Evolutionary conservation across 2,113 vertebrate genomes (phyloP).

Genomic region (Nycticryphes semicollaris): DNA sequence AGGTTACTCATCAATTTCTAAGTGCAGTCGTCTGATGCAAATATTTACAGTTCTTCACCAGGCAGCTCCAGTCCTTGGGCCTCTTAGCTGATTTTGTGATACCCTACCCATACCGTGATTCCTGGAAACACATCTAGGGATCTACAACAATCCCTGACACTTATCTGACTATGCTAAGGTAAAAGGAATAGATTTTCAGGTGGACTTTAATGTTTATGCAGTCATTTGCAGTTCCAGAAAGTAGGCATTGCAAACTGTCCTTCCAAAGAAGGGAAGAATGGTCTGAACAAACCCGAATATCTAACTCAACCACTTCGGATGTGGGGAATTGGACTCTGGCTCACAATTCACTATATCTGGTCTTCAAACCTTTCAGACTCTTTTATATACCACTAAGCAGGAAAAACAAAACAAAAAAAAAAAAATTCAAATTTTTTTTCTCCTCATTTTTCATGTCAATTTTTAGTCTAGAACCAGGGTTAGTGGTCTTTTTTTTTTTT

Average conservation of each 20-base stretch:
- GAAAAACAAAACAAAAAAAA: not conserved
- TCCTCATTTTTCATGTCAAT: not conserved
- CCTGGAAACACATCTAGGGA: not conserved
- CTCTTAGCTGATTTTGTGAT: not conserved
- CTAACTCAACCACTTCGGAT: not conserved
- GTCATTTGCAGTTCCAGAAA: not conserved
- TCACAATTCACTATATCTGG: not conserved
- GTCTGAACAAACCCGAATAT: not conserved
- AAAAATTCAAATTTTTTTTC: not conserved
- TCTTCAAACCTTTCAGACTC: not conserved
- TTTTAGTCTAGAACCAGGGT: not conserved
- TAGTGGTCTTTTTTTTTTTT: not conserved
- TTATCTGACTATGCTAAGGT: not conserved
- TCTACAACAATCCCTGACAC: not conserved
- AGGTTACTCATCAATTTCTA: not conserved
- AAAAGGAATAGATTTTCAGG: not conserved
- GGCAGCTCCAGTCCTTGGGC: not conserved
- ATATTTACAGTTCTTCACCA: not conserved
- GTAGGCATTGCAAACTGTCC: not conserved
- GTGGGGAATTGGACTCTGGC: not conserved
- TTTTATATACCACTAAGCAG: not conserved
- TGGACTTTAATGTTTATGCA: not conserved
- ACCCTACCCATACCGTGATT: accelerated
- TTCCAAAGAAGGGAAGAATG: not conserved
- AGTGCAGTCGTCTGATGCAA: not conserved